A percentile compares a stretch with the other conserved stretches of the same genome.
phyloP scores from a whole-genome alignment of 2,888 invertebrate genomes.

The Sipha maydis region DNA sequence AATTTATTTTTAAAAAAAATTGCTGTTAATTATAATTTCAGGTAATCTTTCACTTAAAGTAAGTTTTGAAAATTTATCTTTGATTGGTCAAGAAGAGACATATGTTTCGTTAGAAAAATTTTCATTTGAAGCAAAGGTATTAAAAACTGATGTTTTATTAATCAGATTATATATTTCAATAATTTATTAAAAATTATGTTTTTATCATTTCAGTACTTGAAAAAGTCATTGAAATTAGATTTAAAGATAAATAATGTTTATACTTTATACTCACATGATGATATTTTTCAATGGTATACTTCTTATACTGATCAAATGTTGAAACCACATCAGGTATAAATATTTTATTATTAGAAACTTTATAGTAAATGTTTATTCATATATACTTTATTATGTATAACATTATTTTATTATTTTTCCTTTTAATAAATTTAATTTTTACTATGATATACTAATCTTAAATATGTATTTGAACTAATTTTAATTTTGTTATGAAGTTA shows the following conservation, averaged over 20 bases:
- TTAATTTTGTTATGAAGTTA: slow-evolving; percentile 5
- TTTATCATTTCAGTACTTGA: slow-evolving; percentile 28
- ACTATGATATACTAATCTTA: background rate
- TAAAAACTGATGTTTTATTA: background rate
- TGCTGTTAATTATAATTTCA: background rate
- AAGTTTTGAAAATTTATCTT: slow-evolving; percentile 50
- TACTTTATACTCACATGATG: slow-evolving; percentile 53
- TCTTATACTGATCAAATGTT: slow-evolving; percentile 46
- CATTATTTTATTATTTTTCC: background rate
- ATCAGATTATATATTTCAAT: background rate
- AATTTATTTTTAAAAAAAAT: no score
- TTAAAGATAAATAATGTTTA: slow-evolving; percentile 41
- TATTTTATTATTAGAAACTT: background rate
- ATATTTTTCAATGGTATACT: slow-evolving; percentile 50
- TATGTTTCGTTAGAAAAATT: slow-evolving; percentile 71
- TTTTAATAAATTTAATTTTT: background rate
- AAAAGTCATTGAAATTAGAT: slow-evolving; percentile 47
- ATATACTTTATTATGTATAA: background rate
- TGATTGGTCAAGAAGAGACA: slow-evolving; percentile 68
- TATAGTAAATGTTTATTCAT: background rate
- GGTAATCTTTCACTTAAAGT: slow-evolving; percentile 56
- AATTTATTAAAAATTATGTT: background rate
- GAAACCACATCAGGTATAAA: slow-evolving; percentile 45
- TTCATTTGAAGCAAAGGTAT: slow-evolving; percentile 76
- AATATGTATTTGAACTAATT: background rate